Evolutionary conservation across 2,113 vertebrate genomes (phyloP).

Genomic region (Corynorhinus townsendii): DNA sequence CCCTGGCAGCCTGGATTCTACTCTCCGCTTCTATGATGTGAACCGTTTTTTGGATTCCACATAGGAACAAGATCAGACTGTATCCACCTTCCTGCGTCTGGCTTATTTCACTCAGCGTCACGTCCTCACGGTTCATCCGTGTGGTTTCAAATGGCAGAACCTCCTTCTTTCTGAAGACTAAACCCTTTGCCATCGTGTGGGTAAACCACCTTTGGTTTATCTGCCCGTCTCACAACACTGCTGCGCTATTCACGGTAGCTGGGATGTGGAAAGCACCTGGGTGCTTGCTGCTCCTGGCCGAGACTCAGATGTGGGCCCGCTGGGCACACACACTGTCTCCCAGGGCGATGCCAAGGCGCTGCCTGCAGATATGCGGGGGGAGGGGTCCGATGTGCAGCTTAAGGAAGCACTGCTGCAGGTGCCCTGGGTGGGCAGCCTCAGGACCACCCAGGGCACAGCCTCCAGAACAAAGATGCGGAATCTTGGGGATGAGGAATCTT

Average conservation of each 20-base stretch:
- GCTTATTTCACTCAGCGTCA: neutral
- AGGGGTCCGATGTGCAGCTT: neutral
- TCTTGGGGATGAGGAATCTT: neutral
- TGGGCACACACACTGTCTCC: no score
- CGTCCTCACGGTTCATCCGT: neutral
- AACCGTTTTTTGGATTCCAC: neutral
- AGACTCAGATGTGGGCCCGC: rapidly evolving
- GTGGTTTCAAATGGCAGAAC: neutral
- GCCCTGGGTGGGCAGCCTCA: neutral
- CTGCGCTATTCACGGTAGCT: rapidly evolving
- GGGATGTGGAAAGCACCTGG: rapidly evolving
- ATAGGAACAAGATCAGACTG: neutral
- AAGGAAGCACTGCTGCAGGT: neutral
- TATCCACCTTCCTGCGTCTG: neutral
- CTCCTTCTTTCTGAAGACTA: neutral
- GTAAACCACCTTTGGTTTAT: no score
- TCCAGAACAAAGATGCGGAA: neutral
- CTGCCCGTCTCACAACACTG: neutral
- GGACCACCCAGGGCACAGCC: rapidly evolving
- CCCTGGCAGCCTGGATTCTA: no score
- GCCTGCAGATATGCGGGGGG: neutral
- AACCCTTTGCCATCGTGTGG: neutral
- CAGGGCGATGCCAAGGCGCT: neutral
- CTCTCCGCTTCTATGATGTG: neutral
- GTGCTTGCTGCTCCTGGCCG: rapidly evolving